A percentile compares a stretch with the other conserved stretches of the same genome.
Conservation (phyloP, 2,888 invertebrate species). For the Campopleginae sp. region DNA sequence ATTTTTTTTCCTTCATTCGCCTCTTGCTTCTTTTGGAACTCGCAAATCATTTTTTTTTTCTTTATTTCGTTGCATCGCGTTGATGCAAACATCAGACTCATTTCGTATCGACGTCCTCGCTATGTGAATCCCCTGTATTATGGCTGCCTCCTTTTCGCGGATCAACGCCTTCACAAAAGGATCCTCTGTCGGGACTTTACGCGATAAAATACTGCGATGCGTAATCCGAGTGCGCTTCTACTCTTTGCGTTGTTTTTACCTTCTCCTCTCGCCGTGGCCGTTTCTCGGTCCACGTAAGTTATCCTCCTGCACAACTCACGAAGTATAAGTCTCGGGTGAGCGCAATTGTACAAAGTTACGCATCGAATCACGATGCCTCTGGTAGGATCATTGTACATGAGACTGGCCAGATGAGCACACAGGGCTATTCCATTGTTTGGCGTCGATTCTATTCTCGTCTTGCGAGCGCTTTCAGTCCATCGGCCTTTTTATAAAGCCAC, state of each 20-base stretch:
- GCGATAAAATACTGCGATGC: slow-evolving; percentile 74
- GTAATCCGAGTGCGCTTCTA: slow-evolving; percentile 66
- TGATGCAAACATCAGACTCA: too few species aligned
- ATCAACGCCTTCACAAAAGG: slow-evolving; percentile 20
- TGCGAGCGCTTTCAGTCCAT: not conserved
- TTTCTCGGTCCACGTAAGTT: slow-evolving; percentile 10
- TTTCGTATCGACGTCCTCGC: not conserved
- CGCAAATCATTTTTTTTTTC: too few species aligned
- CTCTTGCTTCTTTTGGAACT: too few species aligned
- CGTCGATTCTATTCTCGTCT: slow-evolving; percentile 11
- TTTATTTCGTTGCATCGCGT: too few species aligned
- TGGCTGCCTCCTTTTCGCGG: slow-evolving; percentile 1
- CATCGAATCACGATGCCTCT: slow-evolving; percentile 66
- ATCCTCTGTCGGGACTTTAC: slow-evolving; percentile 68
- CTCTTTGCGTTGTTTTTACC: slow-evolving; percentile 39
- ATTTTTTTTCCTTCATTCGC: too few species aligned
- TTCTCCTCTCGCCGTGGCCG: slow-evolving; percentile 24
- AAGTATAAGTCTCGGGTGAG: slow-evolving; percentile 25
- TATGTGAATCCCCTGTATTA: not conserved
- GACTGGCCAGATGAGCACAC: slow-evolving; percentile 13
- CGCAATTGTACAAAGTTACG: slow-evolving; percentile 80
- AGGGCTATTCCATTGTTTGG: slow-evolving; percentile 35
- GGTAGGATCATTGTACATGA: slow-evolving; percentile 35
- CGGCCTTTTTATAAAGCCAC: slow-evolving; percentile 24
- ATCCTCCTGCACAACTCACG: not conserved